Base-by-base conservation (phyloP, 2,888 invertebrate genomes). In the Julus scanicus region DNA sequence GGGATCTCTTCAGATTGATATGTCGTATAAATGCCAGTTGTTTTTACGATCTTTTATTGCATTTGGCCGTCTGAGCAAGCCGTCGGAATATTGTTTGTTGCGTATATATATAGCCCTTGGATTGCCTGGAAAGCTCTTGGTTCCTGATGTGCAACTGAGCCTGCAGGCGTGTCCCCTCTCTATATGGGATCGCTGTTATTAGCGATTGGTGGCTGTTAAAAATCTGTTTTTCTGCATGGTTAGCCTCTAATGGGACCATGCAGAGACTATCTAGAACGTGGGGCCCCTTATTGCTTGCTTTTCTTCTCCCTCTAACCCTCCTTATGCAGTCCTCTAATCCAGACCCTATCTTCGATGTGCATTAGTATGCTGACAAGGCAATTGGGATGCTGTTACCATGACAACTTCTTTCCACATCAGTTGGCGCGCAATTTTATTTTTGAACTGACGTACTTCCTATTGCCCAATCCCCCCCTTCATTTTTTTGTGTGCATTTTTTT, bases 281-380 rank as follows among this genome's bases (percentile, higher is more conserved):
- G 85, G 48, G 1, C 15, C 44, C 44, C 44, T 17, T 40, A 84
- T 17, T 84, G 29, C 84, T 13, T 49, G 44, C 44, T 29, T 49
- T 44, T 85, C 40, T 85, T 85, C 44, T 13, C 48, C 85, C 39
- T 20, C 83, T 20, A 71, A 53, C 53, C 85, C 48, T 44, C 48
- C 85, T 85, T 44, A 6, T 15, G 37, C 80, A 80, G 80, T 80
- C 80, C 37, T 80, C 4, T 80, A 80, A 80, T 80, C 80, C 80
- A 13, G 84, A 44, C 49, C n/a, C 85, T 20, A 85, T 49, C 85
- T 49, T 85, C 85, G 49, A 85, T 44, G 48, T 85, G 49, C 85
- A 85, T 85, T 85, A 85, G 85, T 85, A 85, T 85, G 85, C 85
- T 85, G 85, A 85, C 85, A 85, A 48, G 44, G 85, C 85, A 85